phyloP scores from a whole-genome alignment of 2,797 vertebrate species.

The Pterois miles region DNA sequence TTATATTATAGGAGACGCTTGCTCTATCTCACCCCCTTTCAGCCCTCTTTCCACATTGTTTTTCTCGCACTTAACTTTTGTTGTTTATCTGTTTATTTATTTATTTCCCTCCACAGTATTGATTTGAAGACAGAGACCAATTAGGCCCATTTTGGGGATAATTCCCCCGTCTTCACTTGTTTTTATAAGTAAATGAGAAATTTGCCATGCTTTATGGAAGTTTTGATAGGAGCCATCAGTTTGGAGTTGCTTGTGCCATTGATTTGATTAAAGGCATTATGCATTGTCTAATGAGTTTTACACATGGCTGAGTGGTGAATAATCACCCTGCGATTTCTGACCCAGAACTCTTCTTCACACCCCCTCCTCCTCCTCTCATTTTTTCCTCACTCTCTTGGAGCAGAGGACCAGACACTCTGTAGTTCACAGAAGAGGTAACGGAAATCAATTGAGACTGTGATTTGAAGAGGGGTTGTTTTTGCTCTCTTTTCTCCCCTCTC shows the following conservation, averaged over 20 bases:
- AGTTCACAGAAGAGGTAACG: constrained; percentile 73
- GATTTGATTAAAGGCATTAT: constrained; percentile 99
- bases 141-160: constrained; percentile 81
- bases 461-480: constrained; percentile 67
- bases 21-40: not conserved
- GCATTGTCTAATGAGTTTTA: constrained; percentile 99
- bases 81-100: constrained; percentile 67
- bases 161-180: constrained; percentile 78
- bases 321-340: constrained; percentile 91
- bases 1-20: not conserved
- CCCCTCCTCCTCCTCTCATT: constrained; percentile 59
- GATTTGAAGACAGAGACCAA: constrained; percentile 77
- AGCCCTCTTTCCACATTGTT: constrained; percentile 36
- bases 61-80: constrained; percentile 61
- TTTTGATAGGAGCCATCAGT: constrained; percentile 83
- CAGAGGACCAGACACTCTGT: constrained; percentile 64
- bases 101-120: constrained; percentile 70
- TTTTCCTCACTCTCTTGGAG: constrained; percentile 75
- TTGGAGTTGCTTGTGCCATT: constrained; percentile 87
- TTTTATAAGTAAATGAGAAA: constrained; percentile 85
- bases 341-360: constrained; percentile 83
- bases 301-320: constrained; percentile 97
- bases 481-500: constrained; percentile 22
- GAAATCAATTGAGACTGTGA: constrained; percentile 84
- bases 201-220: constrained; percentile 85